phyloP scores from a whole-genome alignment of 2,888 invertebrate species.

The Charanyca ferruginea region DNA sequence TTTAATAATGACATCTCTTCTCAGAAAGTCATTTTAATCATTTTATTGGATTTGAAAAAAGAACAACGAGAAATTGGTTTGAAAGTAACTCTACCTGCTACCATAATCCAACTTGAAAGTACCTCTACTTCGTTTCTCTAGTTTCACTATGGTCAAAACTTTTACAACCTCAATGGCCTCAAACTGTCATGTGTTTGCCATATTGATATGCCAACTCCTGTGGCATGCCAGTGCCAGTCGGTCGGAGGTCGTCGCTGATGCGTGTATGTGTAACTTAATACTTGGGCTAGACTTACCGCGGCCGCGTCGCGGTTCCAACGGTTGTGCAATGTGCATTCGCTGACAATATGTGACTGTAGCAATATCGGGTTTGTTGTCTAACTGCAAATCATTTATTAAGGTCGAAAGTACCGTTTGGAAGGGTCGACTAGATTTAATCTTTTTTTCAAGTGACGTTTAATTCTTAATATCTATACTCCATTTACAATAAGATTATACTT shows the following conservation, averaged over 20 bases:
- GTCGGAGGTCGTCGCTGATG: constrained; percentile 79
- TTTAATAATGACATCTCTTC: too few relatives aligned
- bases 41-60: background rate
- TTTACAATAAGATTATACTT: too few relatives aligned
- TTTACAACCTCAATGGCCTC: constrained; percentile 28
- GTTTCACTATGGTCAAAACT: background rate
- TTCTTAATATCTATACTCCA: too few relatives aligned
- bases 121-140: constrained; percentile 16
- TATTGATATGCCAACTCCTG: constrained; percentile 56
- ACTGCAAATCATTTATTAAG: background rate
- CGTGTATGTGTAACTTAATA: constrained; percentile 80
- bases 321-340: constrained; percentile 79
- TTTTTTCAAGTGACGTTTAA: too few relatives aligned
- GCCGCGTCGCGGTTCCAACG: constrained; percentile 76
- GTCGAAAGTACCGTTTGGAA: background rate
- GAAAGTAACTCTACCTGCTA: constrained; percentile 18
- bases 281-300: constrained; percentile 79
- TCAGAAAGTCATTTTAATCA: background rate
- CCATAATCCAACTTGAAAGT: background rate
- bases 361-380: constrained; percentile 65
- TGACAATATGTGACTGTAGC: constrained; percentile 70
- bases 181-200: constrained; percentile 47
- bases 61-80: background rate
- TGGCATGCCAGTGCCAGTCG: constrained; percentile 55
- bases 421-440: background rate